Evolutionary conservation across 2,113 vertebrate species (phyloP).

Genomic region (Elgaria multicarinata): DNA sequence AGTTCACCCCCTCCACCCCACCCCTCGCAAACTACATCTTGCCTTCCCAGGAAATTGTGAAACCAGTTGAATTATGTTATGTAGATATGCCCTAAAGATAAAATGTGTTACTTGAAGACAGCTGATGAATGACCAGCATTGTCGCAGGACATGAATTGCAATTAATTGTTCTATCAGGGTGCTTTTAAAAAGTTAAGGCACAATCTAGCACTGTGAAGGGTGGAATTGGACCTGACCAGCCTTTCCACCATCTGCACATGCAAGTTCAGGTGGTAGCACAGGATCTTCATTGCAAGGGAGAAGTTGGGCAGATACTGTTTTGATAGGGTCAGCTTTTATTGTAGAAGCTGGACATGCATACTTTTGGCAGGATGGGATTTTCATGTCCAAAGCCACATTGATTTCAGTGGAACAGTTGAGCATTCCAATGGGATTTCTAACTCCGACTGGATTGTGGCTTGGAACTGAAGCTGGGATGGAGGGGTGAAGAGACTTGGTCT

Average conservation of each 20-base stretch:
- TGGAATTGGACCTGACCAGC: neutral
- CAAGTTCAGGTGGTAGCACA: neutral
- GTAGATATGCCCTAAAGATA: neutral
- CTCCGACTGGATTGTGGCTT: neutral
- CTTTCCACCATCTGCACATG: neutral
- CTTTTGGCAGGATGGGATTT: neutral
- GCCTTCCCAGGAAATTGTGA: neutral
- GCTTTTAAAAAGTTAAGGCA: neutral
- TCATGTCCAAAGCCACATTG: neutral
- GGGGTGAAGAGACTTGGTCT: neutral
- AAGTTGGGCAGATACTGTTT: neutral
- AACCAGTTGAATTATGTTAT: neutral
- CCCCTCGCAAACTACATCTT: neutral
- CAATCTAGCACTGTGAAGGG: neutral
- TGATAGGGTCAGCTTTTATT: neutral
- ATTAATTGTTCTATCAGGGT: neutral
- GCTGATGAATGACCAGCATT: conserved; percentile 34
- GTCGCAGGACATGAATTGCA: neutral
- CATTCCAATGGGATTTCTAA: neutral
- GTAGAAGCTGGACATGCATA: neutral
- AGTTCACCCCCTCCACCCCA: neutral
- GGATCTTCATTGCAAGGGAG: neutral
- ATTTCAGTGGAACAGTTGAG: neutral
- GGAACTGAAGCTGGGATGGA: neutral
- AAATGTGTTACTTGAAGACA: conserved; percentile 41